Conservation (phyloP, 2,113 vertebrate species). For the Fulica atra region DNA sequence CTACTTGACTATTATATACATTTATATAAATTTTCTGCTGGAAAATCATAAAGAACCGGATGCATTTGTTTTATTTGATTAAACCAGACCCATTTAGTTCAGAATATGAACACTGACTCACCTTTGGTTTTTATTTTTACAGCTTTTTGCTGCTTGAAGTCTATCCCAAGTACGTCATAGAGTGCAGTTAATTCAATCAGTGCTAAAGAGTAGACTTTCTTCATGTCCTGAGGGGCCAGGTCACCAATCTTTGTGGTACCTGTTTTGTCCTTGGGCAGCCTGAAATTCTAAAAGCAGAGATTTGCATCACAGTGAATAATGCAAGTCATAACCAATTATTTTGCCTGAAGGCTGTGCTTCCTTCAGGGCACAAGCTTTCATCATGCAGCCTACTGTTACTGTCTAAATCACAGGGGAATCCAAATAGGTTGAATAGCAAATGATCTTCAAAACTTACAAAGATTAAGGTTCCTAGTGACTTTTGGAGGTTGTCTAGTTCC, state of each 20-base stretch:
- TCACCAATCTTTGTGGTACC: slow-evolving; percentile 92
- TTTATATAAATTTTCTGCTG: background rate
- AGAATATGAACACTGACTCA: slow-evolving; percentile 51
- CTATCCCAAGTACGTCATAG: slow-evolving; percentile 86
- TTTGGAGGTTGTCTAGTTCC: background rate
- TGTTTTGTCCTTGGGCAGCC: slow-evolving; percentile 90
- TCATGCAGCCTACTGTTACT: background rate
- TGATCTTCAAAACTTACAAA: background rate
- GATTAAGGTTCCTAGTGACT: background rate
- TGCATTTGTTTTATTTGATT: background rate
- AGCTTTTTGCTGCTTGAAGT: slow-evolving; percentile 91
- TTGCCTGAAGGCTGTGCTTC: background rate
- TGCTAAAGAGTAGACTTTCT: slow-evolving; percentile 87
- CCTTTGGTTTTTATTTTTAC: slow-evolving; percentile 91
- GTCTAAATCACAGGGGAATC: background rate
- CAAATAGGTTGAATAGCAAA: background rate
- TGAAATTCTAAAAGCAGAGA: slow-evolving; percentile 83
- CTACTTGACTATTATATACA: background rate
- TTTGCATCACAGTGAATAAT: background rate
- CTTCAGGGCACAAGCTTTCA: background rate
- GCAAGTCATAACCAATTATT: background rate
- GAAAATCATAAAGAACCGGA: background rate
- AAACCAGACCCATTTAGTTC: background rate
- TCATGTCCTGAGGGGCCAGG: slow-evolving; percentile 93
- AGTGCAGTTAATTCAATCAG: slow-evolving; percentile 94